Percentiles rank a stretch among this genome's conserved stretches.
Conservation (phyloP, 2,113 vertebrate species). For the Trichomycterus rosablanca region DNA sequence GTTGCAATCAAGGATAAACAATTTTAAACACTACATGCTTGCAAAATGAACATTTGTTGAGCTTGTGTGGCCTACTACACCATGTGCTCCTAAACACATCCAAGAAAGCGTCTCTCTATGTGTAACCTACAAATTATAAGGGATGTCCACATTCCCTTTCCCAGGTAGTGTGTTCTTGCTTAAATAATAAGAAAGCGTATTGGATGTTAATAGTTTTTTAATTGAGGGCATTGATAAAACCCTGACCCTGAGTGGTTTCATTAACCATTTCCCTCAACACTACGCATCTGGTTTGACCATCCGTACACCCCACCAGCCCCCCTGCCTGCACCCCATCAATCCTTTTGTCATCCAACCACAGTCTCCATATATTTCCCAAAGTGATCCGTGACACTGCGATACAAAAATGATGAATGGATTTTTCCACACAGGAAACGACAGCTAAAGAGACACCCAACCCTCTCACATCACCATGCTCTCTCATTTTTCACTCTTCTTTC, state of each 20-base stretch:
- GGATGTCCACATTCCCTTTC: too few species aligned
- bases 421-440: slow-evolving; percentile 65
- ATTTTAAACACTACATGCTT: too few species aligned
- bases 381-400: slow-evolving; percentile 62
- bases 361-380: slow-evolving; percentile 62
- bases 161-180: too few species aligned
- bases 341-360: slow-evolving; percentile 68
- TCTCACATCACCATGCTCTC: slow-evolving; percentile 58
- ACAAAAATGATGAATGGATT: slow-evolving; percentile 71
- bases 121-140: too few species aligned
- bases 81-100: too few species aligned
- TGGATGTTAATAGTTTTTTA: too few species aligned
- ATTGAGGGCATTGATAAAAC: not conserved
- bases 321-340: slow-evolving; percentile 67
- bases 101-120: too few species aligned
- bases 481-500: slow-evolving; percentile 59
- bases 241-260: slow-evolving; percentile 58
- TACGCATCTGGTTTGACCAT: slow-evolving; percentile 72
- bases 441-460: slow-evolving; percentile 60
- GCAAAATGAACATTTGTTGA: too few species aligned
- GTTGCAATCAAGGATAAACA: too few species aligned
- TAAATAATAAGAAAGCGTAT: too few species aligned
- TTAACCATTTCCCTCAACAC: slow-evolving; percentile 41
- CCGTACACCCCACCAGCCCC: slow-evolving; percentile 54
- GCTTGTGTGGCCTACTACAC: too few species aligned